Base-by-base conservation (phyloP, 2,888 invertebrate species). In the Stegophylla sp. region DNA sequence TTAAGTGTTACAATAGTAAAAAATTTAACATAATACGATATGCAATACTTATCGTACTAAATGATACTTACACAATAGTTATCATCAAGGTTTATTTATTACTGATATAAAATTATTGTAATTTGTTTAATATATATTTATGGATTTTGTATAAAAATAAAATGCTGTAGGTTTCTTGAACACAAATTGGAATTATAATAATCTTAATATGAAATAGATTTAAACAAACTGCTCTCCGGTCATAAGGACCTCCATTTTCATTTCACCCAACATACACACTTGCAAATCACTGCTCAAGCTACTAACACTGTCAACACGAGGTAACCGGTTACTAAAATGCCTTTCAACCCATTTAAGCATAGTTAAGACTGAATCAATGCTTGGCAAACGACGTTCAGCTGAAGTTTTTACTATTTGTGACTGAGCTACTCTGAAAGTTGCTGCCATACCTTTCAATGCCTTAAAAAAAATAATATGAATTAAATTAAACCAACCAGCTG, bases 401-500 rank as follows among this genome's bases (percentile, higher is more conserved):
- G 93, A 93, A 0, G 95, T 95, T 85, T 93, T 93, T 9, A 93
- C 92, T 84, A 95, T 94, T 85, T 91, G 90, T 0, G 94, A 94
- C 0, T 94, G 92, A 0, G 94, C 92, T 13, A 96, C 94, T 73
- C 95, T 91, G 90, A 96, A 96, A 4, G 95, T 95, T 1, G 94
- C 93, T 0, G 95, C 95, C 94, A 96, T 95, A 86, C 95, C 95
- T 88, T 95, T 95, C 81, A 95, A 88, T 0, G 95, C 94, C 94
- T 95, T 69, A n/a, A n/a, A n/a, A 23, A 13, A 23, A 51, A 69
- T 23, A 67, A 51, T 9, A 20, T n/a, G 13, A 56, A 51, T 51
- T 17, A 9, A 34, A 41, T 76, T 41, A 34, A n/a, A 26, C 9
- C 7, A 41, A 17, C 5, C 41, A 1, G n/a, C 3, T 13, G 0